These are phyloP conservation scores for Escarpia spicata DNA, from an alignment of 2,888 invertebrate species.

Conservation along the genomic window DNA sequence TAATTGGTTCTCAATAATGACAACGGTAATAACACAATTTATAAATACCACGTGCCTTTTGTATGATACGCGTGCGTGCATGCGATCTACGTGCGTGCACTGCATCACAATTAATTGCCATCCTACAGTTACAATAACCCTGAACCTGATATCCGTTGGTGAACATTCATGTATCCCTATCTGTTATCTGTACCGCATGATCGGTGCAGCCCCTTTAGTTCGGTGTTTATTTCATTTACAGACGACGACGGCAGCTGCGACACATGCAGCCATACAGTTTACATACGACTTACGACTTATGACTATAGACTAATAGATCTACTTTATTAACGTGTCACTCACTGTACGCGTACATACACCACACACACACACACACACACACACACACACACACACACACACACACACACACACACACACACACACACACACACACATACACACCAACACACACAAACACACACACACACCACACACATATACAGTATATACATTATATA, in stretches of 20 bases:
- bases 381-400: too few species aligned
- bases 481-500: too few species aligned
- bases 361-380: background rate
- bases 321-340: background rate
- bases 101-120: background rate
- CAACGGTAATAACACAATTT: too few species aligned
- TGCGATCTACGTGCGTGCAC: background rate
- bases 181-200: background rate
- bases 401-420: background rate
- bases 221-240: background rate
- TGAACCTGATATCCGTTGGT: background rate
- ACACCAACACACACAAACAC: constrained; percentile 18
- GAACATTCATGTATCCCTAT: background rate
- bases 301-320: too few species aligned
- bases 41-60: too few species aligned
- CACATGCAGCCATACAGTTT: background rate
- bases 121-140: too few species aligned
- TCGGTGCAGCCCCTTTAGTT: background rate
- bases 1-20: too few species aligned
- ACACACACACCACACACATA: background rate
- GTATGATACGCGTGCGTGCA: background rate
- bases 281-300: background rate
- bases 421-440: background rate
- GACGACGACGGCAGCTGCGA: background rate
- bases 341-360: background rate